These are phyloP conservation scores for Subanguina moxae DNA, from an alignment of 1,140 invertebrate genomes.

Conservation along the genomic window DNA sequence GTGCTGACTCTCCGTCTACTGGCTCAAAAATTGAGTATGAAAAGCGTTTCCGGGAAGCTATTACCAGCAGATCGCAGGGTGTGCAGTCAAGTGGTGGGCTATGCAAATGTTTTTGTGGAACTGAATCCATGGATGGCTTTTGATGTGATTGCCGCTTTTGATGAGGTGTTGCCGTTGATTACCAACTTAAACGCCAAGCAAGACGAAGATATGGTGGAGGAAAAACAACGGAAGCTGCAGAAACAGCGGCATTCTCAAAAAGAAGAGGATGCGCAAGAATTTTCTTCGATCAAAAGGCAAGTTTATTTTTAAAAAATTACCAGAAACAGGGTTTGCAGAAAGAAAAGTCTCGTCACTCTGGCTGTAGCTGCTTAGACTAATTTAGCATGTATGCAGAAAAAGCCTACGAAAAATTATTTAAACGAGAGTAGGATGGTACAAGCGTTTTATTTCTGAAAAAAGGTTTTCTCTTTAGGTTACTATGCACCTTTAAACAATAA, in stretches of 20 bases:
- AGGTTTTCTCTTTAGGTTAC: no score
- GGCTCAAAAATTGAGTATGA: constrained; percentile 27
- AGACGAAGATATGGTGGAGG: constrained; percentile 27
- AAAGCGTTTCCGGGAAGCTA: constrained; percentile 21
- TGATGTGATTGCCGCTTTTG: constrained; percentile 80
- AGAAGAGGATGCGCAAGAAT: background rate
- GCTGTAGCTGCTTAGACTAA: no score
- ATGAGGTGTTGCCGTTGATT: constrained; percentile 82
- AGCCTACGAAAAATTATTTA: no score
- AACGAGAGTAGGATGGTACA: no score
- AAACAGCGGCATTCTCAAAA: background rate
- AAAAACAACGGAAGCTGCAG: constrained; percentile 8
- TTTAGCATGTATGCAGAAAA: no score
- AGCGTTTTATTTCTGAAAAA: no score
- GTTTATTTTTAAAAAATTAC: no score
- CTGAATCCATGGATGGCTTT: constrained; percentile 72
- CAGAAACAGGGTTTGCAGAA: no score
- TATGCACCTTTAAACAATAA: no score
- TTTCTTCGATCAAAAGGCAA: no score
- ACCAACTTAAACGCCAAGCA: constrained; percentile 67
- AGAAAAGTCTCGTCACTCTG: no score
- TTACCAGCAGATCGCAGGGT: constrained; percentile 23
- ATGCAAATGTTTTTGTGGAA: constrained; percentile 51
- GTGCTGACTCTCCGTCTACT: constrained; percentile 40
- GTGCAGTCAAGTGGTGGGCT: constrained; percentile 34